Evolutionary conservation across 2,888 invertebrate genomes (phyloP), one percentile per base, ranked within the genome.

Genomic region (Cyaniris semiargus): DNA sequence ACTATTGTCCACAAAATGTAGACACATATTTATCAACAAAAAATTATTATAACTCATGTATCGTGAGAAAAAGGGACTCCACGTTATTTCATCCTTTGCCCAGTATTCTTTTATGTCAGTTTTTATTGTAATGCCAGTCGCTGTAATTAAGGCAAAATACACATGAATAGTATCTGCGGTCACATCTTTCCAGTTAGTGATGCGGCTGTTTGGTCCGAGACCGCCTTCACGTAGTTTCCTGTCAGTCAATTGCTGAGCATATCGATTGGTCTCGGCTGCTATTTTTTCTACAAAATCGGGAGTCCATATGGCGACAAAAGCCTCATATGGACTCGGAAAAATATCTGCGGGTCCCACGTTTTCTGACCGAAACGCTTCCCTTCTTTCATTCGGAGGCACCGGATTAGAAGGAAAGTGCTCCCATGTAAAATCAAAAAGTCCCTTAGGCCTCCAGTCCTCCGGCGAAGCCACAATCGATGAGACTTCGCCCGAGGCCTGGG

Each of bases 401-500:
- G 44, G 72, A 74, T 74, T 44, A 44, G 72, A 44, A 44, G 44
- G 44, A 48, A 74, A 74, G 23, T 27, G 38, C 38, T 38, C 38
- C 38, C 38, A 38, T 1, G 38, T 38, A 10, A 38, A 38, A 8
- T 38, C 38, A 38, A 38, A 38, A 38, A 38, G 38, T n/a, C 13
- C 72, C 44, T 23, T 74, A 74, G 72, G 72, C 72, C 44, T 74
- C 72, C 18, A 48, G 72, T 44, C 72, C 44, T 72, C 72, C 18
- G 72, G 72, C 72, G 72, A 38, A 8, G 21, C 71, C 44, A 72
- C 21, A 53, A 53, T 53, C 18, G 53, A 53, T 53, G 53, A 13
- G 53, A 53, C 53, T 53, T 53, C 53, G 53, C 72, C 72, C n/a
- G 72, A 72, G 72, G 72, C 13, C 72, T 72, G 72, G 48, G 23